Evolutionary conservation across 2,113 vertebrate genomes (phyloP).

Genomic region (Cynocephalus volans): DNA sequence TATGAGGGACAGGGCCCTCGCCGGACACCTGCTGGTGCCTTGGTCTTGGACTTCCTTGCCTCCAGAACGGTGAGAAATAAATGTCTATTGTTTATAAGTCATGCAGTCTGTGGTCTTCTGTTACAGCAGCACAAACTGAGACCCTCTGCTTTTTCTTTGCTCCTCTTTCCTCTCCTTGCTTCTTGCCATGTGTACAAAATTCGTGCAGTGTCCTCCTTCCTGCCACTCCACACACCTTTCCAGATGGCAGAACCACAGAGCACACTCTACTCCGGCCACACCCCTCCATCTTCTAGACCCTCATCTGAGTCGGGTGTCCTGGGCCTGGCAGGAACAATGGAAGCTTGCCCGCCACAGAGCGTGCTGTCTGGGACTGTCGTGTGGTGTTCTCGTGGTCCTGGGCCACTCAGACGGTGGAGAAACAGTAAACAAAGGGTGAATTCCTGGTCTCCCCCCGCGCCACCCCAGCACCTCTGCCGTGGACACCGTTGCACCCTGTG

Average conservation of each 20-base stretch:
- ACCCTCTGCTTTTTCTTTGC: background rate
- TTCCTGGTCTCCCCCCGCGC: background rate
- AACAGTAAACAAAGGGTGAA: slow-evolving; percentile 22
- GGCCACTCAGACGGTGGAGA: background rate
- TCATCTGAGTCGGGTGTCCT: no score
- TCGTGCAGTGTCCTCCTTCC: background rate
- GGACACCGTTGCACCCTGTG: background rate
- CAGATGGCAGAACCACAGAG: no score
- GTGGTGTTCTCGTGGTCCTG: background rate
- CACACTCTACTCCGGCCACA: no score
- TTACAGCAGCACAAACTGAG: background rate
- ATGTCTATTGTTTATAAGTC: background rate
- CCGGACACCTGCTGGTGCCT: background rate
- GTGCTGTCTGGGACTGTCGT: no score
- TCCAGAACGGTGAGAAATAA: background rate
- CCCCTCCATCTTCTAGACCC: background rate
- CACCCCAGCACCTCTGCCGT: background rate
- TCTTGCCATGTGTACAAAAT: background rate
- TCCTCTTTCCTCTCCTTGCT: background rate
- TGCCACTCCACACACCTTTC: no score
- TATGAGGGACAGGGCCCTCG: background rate
- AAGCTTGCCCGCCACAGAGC: no score
- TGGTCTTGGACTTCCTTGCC: background rate
- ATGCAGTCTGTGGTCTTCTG: background rate
- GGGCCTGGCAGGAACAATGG: no score